These are phyloP conservation scores for Orthonevra nobilis DNA, from an alignment of 2,888 invertebrate genomes.

Conservation along the genomic window DNA sequence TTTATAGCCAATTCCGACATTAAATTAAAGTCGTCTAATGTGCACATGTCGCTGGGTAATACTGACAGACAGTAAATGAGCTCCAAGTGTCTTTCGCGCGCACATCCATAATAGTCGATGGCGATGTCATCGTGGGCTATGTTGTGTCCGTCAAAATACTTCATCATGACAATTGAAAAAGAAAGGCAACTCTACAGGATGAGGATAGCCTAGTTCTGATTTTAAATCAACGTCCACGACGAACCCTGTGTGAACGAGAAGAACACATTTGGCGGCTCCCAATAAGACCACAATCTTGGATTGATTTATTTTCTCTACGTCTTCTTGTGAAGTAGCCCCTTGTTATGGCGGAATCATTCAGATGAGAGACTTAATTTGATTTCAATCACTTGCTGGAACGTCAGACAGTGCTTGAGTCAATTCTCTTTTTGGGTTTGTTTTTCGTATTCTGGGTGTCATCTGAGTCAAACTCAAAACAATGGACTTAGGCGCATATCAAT, in stretches of 20 bases:
- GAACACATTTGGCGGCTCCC: constrained; percentile 21
- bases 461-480: too few species aligned
- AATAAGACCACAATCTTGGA: constrained; percentile 29
- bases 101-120: constrained; percentile 32
- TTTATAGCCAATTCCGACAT: neutral
- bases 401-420: too few species aligned
- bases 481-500: too few species aligned
- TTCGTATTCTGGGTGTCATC: too few species aligned
- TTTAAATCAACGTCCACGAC: constrained; percentile 10
- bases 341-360: constrained; percentile 60
- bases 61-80: constrained; percentile 31
- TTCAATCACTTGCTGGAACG: too few species aligned
- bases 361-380: constrained; percentile 30
- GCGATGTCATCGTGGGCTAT: constrained; percentile 1
- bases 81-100: constrained; percentile 32
- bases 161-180: constrained; percentile 14
- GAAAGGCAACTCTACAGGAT: constrained; percentile 23
- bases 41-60: constrained; percentile 30
- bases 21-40: constrained; percentile 31
- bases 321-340: constrained; percentile 32
- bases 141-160: constrained; percentile 40
- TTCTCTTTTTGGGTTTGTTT: too few species aligned
- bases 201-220: constrained; percentile 28
- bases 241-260: constrained; percentile 23
- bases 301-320: constrained; percentile 55